A percentile compares a stretch with the other conserved stretches of the same genome.
Conservation (phyloP, 2,888 invertebrate genomes). For the Pharmacophagus antenor region DNA sequence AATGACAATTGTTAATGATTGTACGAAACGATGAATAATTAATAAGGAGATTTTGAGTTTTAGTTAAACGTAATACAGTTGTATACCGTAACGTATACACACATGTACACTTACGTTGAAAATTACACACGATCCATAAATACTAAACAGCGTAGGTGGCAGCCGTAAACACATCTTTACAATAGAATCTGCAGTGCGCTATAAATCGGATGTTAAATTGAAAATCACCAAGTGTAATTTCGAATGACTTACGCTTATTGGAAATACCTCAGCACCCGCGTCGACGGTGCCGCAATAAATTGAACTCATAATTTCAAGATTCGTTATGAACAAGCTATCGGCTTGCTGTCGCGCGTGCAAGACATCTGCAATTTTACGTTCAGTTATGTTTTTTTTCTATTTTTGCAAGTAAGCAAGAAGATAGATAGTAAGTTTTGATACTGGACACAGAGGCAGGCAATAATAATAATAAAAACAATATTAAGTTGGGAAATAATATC, state of each 20-base stretch:
- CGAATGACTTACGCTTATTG: neutral
- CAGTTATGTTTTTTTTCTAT: too few relatives aligned
- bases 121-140: neutral
- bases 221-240: slow-evolving; percentile 11
- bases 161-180: neutral
- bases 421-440: too few relatives aligned
- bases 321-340: neutral
- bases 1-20: too few relatives aligned
- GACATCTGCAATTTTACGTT: neutral
- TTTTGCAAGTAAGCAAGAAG: too few relatives aligned
- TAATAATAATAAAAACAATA: too few relatives aligned
- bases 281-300: neutral
- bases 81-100: too few relatives aligned
- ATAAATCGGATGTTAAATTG: slow-evolving; percentile 2
- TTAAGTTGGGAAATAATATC: too few relatives aligned
- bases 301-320: neutral
- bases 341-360: neutral
- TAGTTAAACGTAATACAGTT: too few relatives aligned
- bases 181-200: neutral
- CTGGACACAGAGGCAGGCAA: too few relatives aligned
- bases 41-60: too few relatives aligned
- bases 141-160: neutral
- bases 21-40: too few relatives aligned
- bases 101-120: neutral
- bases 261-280: slow-evolving; percentile 3